Base-by-base conservation (phyloP, 1,140 invertebrate species). In the Pseudomyrmex sp. region DNA sequence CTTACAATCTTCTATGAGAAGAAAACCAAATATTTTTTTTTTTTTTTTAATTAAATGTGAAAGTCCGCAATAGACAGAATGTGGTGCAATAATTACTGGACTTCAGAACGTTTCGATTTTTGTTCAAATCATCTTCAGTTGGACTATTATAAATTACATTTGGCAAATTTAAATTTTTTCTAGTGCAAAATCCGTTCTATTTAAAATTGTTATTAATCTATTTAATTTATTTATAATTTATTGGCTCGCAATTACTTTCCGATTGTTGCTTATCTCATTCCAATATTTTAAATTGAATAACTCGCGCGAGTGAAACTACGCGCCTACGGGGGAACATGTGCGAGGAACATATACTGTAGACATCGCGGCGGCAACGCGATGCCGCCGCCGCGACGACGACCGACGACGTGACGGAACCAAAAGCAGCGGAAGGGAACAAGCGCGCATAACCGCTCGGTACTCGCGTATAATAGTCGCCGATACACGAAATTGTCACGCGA, bases 401-500 rank as follows among this genome's bases (percentile, higher is more conserved):
- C 23, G 23, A 26, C 20, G 20, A 58, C n/a, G 5, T 35, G 20
- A 5, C 7, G 59, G 50, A 50, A 50, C 59, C 48, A 23, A 69
- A 69, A 70, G 7, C 20, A 44, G 59, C 76, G 12, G 35, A 35
- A n/a, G 23, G 15, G 44, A 56, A 73, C 75, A 48, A n/a, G 44
- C 10, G 2, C 56, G 48, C 50, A 52, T 86, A 48, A 61, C 50
- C 10, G 18, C 48, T 80, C 59, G 8, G 35, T 65, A 59, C 26
- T 50, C 20, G 52, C 26, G 35, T 83, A 87, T 87, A 88, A 87
- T 87, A 82, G 79, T 26, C 48, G 59, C 35, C 79, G 50, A 75
- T 50, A 58, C 52, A 63, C 61, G 75, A 87, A 87, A 88, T 84
- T 87, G 85, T 87, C 85, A 88, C 82, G 63, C 76, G 82, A 75